Conservation (phyloP, 2,888 invertebrate species). For the Habrosyne pyritoides region DNA sequence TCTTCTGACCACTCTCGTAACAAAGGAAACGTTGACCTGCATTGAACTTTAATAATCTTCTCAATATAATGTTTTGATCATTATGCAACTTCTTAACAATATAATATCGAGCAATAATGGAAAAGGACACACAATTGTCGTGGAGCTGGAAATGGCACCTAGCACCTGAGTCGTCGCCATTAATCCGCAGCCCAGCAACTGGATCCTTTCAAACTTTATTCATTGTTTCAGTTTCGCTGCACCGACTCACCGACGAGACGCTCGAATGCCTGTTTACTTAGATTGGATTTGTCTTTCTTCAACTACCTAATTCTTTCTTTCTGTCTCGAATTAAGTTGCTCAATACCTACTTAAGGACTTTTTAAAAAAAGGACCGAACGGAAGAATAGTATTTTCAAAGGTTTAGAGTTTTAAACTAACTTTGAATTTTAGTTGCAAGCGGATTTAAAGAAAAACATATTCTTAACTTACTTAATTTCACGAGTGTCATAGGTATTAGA, state of each 20-base stretch:
- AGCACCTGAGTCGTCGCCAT: conserved; percentile 60
- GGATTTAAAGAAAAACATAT: too few relatives aligned
- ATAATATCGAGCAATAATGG: conserved; percentile 34
- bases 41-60: too few relatives aligned
- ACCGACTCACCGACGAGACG: conserved; percentile 33
- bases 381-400: not conserved
- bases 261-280: conserved; percentile 45
- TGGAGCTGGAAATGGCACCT: conserved; percentile 43
- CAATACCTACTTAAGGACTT: not conserved
- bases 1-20: too few relatives aligned
- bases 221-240: conserved; percentile 71
- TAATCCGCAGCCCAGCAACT: conserved; percentile 53
- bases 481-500: too few relatives aligned
- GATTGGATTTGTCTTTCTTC: conserved; percentile 64
- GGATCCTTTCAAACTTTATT: conserved; percentile 71
- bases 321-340: conserved; percentile 32
- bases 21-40: too few relatives aligned
- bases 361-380: not conserved
- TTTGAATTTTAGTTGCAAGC: too few relatives aligned
- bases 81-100: conserved; percentile 5
- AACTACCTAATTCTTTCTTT: conserved; percentile 44
- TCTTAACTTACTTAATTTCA: too few relatives aligned
- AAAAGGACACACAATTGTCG: conserved; percentile 31
- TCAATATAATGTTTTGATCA: not conserved
- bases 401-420: not conserved